phyloP scores from a whole-genome alignment of 2,113 vertebrate genomes.

The Trogon surrucura region DNA sequence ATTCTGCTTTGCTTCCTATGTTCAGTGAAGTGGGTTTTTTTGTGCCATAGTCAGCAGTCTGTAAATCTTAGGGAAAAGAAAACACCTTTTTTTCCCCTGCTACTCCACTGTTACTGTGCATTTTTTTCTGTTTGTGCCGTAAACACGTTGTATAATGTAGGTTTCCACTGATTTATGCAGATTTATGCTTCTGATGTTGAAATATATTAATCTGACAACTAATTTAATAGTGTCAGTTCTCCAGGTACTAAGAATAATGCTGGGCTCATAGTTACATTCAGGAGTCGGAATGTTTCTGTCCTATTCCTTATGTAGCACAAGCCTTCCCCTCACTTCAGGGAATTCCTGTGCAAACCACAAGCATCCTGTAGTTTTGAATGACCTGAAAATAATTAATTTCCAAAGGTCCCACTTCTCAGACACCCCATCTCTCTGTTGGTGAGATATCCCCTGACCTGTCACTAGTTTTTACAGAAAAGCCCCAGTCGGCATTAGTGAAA shows the following conservation, averaged over 20 bases:
- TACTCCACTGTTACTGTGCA: neutral
- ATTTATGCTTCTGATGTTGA: conserved; percentile 23
- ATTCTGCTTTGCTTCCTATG: neutral
- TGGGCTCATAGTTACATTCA: neutral
- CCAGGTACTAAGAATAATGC: neutral
- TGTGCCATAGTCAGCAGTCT: neutral
- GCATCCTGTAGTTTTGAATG: neutral
- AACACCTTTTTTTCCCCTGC: neutral
- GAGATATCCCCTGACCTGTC: neutral
- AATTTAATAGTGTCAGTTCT: neutral
- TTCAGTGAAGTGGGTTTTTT: neutral
- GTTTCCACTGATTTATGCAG: neutral
- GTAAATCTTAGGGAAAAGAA: neutral
- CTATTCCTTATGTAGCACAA: neutral
- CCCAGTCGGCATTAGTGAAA: neutral
- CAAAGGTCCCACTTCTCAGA: neutral
- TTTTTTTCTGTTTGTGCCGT: neutral
- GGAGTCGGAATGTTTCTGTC: neutral
- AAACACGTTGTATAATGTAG: neutral
- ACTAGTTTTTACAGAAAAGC: neutral
- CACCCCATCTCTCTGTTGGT: neutral
- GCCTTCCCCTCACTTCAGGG: neutral
- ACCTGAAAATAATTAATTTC: neutral
- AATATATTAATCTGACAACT: conserved; percentile 22
- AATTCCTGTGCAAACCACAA: neutral